A percentile compares a stretch with the other conserved stretches of the same genome.
These are phyloP conservation scores for Pampus argenteus DNA, from an alignment of 2,797 vertebrate genomes.

Conservation along the genomic window DNA sequence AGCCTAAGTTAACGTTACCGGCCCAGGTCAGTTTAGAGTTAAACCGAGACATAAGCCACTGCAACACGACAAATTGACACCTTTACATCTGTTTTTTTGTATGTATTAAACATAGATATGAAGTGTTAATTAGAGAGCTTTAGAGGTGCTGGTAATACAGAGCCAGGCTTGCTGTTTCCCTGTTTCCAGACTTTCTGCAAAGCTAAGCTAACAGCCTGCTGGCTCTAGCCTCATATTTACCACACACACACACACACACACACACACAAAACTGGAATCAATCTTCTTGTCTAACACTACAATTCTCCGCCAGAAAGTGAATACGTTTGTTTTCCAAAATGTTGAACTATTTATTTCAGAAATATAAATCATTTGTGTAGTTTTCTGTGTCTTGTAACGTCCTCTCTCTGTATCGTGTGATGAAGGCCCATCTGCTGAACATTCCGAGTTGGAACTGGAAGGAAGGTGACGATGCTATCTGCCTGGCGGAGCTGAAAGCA, in stretches of 20 bases:
- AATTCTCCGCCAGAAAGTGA: neutral
- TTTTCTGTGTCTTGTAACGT: slow-evolving; percentile 57
- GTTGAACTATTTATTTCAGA: slow-evolving; percentile 9
- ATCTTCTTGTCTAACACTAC: neutral
- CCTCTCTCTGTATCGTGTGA: slow-evolving; percentile 53
- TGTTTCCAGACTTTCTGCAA: neutral
- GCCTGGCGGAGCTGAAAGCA: slow-evolving; percentile 97
- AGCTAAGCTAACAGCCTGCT: neutral
- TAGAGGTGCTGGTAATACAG: no score
- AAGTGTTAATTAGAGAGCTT: no score
- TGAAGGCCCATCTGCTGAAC: slow-evolving; percentile 98
- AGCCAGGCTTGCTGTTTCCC: neutral
- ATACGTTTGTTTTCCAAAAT: neutral
- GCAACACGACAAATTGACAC: no score
- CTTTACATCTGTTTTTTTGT: no score
- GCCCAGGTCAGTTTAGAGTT: no score
- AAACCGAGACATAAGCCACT: no score
- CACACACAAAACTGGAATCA: no score
- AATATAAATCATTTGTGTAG: neutral
- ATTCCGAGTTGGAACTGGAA: slow-evolving; percentile 99
- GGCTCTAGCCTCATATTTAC: neutral
- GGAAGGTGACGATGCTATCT: slow-evolving; percentile 99
- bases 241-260: neutral
- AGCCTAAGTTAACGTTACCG: no score
- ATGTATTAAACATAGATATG: no score